Evolutionary conservation across 2,888 invertebrate species (phyloP).

Genomic region (Heliothis peltigera): DNA sequence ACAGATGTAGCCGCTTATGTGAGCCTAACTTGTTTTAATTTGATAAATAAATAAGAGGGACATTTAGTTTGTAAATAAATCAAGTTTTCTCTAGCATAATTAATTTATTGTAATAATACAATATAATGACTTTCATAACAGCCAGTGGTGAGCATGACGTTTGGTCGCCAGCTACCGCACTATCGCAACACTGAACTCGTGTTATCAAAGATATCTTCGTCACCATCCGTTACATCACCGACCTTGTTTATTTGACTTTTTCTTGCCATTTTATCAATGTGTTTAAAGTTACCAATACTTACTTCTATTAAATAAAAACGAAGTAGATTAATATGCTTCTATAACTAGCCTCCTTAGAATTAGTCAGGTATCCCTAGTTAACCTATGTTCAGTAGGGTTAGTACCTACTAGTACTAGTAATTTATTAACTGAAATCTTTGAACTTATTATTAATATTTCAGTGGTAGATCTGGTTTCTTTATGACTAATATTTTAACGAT

Average conservation of each 20-base stretch:
- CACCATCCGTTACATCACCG: constrained; percentile 83
- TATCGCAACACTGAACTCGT: constrained; percentile 74
- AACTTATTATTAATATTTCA: too few species aligned
- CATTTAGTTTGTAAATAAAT: constrained; percentile 59
- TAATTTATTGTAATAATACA: constrained; percentile 54
- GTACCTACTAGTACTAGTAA: too few species aligned
- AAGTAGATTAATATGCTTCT: not conserved
- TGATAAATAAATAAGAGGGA: constrained; percentile 39
- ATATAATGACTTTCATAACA: constrained; percentile 60
- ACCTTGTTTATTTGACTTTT: constrained; percentile 87
- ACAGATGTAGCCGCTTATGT: constrained; percentile 8
- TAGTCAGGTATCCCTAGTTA: not conserved
- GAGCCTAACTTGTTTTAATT: constrained; percentile 14
- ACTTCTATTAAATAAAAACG: constrained; percentile 18
- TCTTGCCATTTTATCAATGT: constrained; percentile 65
- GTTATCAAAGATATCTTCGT: constrained; percentile 79
- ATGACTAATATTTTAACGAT: too few species aligned
- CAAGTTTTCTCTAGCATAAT: constrained; percentile 52
- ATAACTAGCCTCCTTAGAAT: not conserved
- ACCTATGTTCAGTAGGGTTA: too few species aligned
- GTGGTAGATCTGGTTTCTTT: too few species aligned
- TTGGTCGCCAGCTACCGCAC: constrained; percentile 49
- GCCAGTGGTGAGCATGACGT: constrained; percentile 69
- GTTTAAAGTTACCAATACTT: constrained; percentile 36
- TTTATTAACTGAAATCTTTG: too few species aligned